These are phyloP conservation scores for Sardina pilchardus DNA, from an alignment of 2,113 vertebrate species.

Conservation along the genomic window DNA sequence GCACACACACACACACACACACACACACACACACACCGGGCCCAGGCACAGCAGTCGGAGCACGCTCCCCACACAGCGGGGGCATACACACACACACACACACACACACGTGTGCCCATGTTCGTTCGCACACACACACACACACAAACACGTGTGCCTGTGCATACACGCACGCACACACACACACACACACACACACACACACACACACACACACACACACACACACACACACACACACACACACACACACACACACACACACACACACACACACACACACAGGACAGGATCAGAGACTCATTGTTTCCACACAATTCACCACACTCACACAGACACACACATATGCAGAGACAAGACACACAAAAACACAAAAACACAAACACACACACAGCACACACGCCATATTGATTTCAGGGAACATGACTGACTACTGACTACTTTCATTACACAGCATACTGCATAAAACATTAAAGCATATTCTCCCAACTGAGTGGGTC, in stretches of 20 bases:
- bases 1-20: too few species aligned
- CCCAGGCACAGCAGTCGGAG: neutral
- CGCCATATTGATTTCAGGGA: neutral
- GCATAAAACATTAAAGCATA: neutral
- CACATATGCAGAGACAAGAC: slow-evolving; percentile 6
- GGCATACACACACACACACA: neutral
- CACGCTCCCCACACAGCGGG: slow-evolving; percentile 22
- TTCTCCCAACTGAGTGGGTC: neutral
- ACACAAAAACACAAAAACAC: neutral
- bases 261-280: slow-evolving; percentile 19
- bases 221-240: slow-evolving; percentile 45
- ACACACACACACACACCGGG: too few species aligned
- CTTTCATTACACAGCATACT: neutral
- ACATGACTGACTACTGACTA: neutral
- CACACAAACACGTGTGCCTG: slow-evolving; percentile 47
- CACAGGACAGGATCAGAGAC: neutral
- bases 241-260: slow-evolving; percentile 24
- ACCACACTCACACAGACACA: neutral
- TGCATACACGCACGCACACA: slow-evolving; percentile 19
- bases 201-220: neutral
- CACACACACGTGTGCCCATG: too few species aligned
- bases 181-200: neutral
- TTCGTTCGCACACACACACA: neutral
- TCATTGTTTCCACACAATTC: neutral
- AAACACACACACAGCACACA: neutral